Evolutionary conservation across 1,140 invertebrate genomes (phyloP).

Genomic region (Chironomus striatipennis): DNA sequence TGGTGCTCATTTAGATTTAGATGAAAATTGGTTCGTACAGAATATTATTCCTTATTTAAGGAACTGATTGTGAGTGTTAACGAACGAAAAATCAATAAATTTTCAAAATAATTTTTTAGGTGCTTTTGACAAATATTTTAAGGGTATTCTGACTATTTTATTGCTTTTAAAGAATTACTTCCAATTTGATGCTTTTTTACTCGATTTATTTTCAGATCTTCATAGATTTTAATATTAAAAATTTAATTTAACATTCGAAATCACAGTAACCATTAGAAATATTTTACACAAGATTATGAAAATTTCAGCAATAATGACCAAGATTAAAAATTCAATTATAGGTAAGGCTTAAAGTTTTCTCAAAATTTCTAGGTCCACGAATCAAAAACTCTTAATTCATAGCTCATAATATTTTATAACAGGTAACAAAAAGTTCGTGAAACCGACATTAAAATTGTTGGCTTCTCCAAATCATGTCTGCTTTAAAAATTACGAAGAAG

Average conservation of each 20-base stretch:
- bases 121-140: too few species aligned
- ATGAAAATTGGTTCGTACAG: slow-evolving; percentile 72
- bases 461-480: neutral
- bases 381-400: too few species aligned
- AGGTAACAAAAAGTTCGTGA: neutral
- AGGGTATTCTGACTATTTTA: too few species aligned
- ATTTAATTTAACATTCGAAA: too few species aligned
- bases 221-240: too few species aligned
- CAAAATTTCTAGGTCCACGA: too few species aligned
- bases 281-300: neutral
- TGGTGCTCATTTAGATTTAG: slow-evolving; percentile 83
- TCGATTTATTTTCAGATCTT: too few species aligned
- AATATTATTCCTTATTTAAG: slow-evolving; percentile 53
- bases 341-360: neutral
- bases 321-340: neutral
- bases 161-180: too few species aligned
- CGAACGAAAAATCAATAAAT: too few species aligned
- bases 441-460: neutral
- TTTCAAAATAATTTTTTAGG: too few species aligned
- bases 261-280: neutral
- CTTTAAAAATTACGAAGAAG: neutral
- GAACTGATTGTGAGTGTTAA: neutral
- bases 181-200: too few species aligned
- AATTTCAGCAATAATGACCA: slow-evolving; percentile 9
- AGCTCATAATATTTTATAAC: neutral